Evolutionary conservation across 2,113 vertebrate genomes (phyloP).

Genomic region (Neogale vison): DNA sequence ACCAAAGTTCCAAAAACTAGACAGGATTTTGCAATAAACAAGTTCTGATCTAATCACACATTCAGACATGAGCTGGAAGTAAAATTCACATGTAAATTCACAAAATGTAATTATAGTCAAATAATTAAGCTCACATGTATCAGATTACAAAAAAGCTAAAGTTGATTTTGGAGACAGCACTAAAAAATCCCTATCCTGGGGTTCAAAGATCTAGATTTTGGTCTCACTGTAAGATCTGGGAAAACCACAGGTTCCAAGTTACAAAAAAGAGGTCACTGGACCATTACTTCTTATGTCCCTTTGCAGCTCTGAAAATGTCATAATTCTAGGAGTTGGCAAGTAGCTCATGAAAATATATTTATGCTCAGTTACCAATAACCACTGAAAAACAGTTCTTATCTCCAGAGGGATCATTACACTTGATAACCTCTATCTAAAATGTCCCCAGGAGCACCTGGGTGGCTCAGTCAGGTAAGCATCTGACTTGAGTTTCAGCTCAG

Average conservation of each 20-base stretch:
- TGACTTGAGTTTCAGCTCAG: neutral
- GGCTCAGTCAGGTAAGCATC: neutral
- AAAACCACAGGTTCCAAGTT: neutral
- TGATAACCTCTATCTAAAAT: neutral
- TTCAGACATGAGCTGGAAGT: neutral
- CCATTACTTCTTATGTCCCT: neutral
- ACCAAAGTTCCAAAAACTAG: neutral
- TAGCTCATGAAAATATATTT: neutral
- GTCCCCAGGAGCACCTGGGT: neutral
- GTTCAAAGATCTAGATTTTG: neutral
- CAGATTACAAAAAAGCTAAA: neutral
- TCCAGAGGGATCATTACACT: neutral
- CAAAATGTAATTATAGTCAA: neutral
- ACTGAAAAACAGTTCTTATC: neutral
- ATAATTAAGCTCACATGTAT: neutral
- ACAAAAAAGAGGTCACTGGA: neutral
- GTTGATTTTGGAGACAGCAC: neutral
- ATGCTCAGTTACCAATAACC: neutral
- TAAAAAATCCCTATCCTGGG: neutral
- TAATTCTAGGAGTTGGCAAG: neutral
- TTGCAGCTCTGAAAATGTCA: neutral
- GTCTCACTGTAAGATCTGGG: neutral
- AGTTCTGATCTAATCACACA: neutral
- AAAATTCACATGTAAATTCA: neutral
- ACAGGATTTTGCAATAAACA: neutral